Base-by-base conservation (phyloP, 2,113 vertebrate species). In the rabbit (Oryctolagus cuniculus) region DNA sequence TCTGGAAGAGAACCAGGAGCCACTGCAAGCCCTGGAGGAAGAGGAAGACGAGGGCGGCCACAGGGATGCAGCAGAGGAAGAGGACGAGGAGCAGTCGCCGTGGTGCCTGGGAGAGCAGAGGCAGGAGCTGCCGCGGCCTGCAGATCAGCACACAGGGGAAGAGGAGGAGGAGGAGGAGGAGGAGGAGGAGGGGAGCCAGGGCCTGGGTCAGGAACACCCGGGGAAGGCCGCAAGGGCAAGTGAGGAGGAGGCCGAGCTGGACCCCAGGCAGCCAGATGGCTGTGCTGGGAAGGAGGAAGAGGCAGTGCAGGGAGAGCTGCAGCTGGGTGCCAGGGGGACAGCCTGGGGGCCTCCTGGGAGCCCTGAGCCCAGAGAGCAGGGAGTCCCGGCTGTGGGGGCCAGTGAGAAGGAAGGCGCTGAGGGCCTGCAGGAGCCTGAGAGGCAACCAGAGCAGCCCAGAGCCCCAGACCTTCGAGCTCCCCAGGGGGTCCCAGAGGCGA, bases 281-380 rank as follows among this genome's bases (percentile, higher is more conserved):
- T 29, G 64, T 4, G 1, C 34, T 5, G 51, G 24, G 11, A 16
- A 94, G n/a, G 78, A 77, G 61, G 75, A 83, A 21, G 79, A 10
- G 15, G 53, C 4, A 25, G 55, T 51, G 38, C 66, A 8, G 5
- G 66, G 10, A 31, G 64, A 29, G 29, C 21, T 2, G 51, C 13
- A 8, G 36, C 36, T n/a, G 10, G 12, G 5, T 16, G n/a, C 34
- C 7, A 0, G 3, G 3, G 84, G 21, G 21, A 83, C 75, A 6
- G 38, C 27, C 63, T 58, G 83, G 83, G 17, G 51, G 44, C 44
- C 53, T 13, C 25, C 38, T 7, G 93, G 38, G 51, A 86, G 29
- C 61, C 66, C 49, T 1, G 92, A 93, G 16, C 55, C 93, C 61
- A 8, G 72, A 31, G 84, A 96, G 63, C 78, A 87, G 38, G 70